Conservation (phyloP, 2,888 invertebrate genomes). For the Standfussiana lucernea region DNA sequence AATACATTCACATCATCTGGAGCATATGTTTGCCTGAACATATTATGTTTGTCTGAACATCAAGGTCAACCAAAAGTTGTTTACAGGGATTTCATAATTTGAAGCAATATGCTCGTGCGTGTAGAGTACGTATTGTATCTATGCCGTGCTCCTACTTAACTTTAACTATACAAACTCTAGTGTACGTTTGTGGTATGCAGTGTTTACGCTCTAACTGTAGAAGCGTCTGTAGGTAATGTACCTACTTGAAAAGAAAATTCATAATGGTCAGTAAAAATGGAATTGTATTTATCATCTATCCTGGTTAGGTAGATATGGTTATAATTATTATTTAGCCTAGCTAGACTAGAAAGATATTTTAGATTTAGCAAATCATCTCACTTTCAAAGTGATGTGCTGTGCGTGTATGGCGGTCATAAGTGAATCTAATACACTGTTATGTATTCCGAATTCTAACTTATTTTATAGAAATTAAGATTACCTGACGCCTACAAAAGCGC, state of each 20-base stretch:
- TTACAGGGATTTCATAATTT: neutral
- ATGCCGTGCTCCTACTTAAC: neutral
- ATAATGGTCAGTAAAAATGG: neutral
- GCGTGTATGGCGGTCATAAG: neutral
- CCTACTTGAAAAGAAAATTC: neutral
- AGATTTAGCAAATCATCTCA: neutral
- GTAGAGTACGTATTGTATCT: neutral
- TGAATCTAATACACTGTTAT: neutral
- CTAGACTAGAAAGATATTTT: neutral
- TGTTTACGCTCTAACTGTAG: neutral
- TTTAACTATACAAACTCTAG: neutral
- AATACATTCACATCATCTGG: neutral
- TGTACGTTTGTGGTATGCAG: neutral
- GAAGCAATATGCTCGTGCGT: neutral
- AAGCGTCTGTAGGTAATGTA: neutral
- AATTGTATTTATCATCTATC: neutral
- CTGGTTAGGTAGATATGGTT: neutral
- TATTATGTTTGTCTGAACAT: neutral
- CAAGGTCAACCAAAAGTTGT: constrained; percentile 4
- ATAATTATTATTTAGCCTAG: neutral
- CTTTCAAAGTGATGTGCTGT: neutral
- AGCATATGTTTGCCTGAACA: neutral
- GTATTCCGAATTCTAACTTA: neutral
- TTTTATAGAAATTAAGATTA: neutral
- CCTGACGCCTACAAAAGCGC: neutral